A percentile compares a stretch with the other conserved stretches of the same genome.
Conservation (phyloP, 1,140 invertebrate species). For the Eufriesea mexicana region DNA sequence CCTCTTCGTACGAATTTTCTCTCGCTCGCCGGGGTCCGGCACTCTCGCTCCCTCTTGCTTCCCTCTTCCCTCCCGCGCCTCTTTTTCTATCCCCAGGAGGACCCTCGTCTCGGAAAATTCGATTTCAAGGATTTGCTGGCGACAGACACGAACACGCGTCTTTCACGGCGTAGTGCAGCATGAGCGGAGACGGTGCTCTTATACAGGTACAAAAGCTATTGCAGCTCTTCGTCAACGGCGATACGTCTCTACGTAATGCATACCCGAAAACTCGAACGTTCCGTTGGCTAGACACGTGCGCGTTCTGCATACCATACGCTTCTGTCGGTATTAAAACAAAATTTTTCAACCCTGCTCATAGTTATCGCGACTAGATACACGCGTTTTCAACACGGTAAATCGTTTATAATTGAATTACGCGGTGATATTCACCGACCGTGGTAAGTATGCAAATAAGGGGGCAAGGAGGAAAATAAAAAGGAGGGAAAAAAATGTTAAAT, state of each 20-base stretch:
- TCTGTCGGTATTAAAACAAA: background rate
- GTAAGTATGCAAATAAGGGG: background rate
- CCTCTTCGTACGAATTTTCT: constrained; percentile 15
- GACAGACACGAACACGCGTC: constrained; percentile 47
- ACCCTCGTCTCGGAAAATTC: constrained; percentile 60
- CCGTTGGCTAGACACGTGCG: background rate
- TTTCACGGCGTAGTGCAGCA: constrained; percentile 25
- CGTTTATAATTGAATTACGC: background rate
- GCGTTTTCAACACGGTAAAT: no score
- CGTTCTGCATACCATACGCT: background rate
- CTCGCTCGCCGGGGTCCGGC: constrained; percentile 22
- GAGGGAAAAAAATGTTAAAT: background rate
- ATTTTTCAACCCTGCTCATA: background rate
- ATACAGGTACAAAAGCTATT: constrained; percentile 38
- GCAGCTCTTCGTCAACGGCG: constrained; percentile 34
- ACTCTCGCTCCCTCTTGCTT: background rate
- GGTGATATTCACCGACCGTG: background rate
- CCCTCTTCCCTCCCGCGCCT: background rate
- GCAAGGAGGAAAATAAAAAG: background rate
- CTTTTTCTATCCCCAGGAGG: constrained; percentile 15
- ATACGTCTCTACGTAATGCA: constrained; percentile 11
- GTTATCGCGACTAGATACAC: no score
- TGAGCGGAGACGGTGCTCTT: constrained; percentile 22
- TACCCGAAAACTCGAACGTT: constrained; percentile 15
- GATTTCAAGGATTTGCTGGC: constrained; percentile 61